These are phyloP conservation scores for Neodiprion lecontei DNA, from an alignment of 1,140 invertebrate genomes.

Conservation along the genomic window DNA sequence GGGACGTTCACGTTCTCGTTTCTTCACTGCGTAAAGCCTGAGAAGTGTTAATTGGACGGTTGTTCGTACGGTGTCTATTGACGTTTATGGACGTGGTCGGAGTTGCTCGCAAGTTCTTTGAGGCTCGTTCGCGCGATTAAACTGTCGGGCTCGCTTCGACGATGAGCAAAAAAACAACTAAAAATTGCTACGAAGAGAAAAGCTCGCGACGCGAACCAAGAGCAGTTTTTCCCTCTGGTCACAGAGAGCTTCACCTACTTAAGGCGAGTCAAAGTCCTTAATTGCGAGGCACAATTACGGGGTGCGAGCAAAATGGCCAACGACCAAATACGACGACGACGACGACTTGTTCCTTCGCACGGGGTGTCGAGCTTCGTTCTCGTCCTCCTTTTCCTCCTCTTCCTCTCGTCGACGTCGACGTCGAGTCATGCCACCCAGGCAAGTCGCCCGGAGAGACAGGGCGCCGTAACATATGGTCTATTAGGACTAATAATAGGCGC, in stretches of 20 bases:
- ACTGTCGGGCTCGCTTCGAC: no score
- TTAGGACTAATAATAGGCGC: constrained; percentile 3
- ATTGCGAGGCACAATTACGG: not conserved
- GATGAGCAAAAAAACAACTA: no score
- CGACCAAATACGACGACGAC: not conserved
- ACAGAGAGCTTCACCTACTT: not conserved
- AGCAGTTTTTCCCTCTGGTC: no score
- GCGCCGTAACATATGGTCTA: constrained; percentile 6
- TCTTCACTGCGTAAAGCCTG: no score
- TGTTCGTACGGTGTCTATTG: no score
- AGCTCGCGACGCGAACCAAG: no score
- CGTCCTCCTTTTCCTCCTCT: not conserved
- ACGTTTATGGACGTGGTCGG: no score
- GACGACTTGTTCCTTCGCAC: not conserved
- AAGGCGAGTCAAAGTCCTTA: not conserved
- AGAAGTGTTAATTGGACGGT: no score
- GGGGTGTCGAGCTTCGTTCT: not conserved
- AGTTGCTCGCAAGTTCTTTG: no score
- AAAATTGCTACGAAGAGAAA: no score
- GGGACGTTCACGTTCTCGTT: no score
- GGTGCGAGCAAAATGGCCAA: not conserved
- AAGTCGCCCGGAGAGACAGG: not conserved
- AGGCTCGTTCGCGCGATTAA: no score
- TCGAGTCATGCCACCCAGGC: not conserved
- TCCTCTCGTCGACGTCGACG: not conserved